These are phyloP conservation scores for Falco berigora DNA, from an alignment of 2,797 vertebrate genomes.

Conservation along the genomic window DNA sequence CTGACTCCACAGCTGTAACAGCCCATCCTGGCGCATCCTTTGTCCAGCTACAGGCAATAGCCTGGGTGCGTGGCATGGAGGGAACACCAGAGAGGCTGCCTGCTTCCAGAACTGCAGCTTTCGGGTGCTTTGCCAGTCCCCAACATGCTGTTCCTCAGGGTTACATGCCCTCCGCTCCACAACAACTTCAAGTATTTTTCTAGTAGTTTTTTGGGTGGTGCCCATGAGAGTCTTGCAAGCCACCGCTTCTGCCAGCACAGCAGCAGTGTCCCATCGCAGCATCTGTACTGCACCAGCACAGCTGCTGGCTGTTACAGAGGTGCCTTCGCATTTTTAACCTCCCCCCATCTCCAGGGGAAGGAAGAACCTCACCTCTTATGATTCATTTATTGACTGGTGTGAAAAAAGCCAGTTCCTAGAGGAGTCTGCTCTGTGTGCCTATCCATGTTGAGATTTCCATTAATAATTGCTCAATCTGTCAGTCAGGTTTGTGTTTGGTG, in stretches of 20 bases:
- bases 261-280: not conserved
- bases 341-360: not conserved
- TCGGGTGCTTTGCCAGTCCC: not conserved
- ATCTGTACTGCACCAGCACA: not conserved
- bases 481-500: not conserved
- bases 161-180: not conserved
- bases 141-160: not conserved
- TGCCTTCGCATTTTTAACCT: not conserved
- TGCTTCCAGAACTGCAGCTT: not conserved
- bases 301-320: not conserved
- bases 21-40: not conserved
- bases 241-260: not conserved
- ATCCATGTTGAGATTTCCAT: not conserved
- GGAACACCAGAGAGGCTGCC: not conserved
- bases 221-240: not conserved
- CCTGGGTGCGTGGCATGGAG: rapidly evolving
- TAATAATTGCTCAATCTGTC: not conserved
- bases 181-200: not conserved
- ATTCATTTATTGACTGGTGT: not conserved
- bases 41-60: not conserved
- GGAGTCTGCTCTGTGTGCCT: not conserved
- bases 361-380: not conserved
- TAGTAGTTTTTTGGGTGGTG: not conserved
- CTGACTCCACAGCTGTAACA: not conserved
- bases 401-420: not conserved